phyloP scores from a whole-genome alignment of 2,888 invertebrate genomes.

The Acleris laterana region DNA sequence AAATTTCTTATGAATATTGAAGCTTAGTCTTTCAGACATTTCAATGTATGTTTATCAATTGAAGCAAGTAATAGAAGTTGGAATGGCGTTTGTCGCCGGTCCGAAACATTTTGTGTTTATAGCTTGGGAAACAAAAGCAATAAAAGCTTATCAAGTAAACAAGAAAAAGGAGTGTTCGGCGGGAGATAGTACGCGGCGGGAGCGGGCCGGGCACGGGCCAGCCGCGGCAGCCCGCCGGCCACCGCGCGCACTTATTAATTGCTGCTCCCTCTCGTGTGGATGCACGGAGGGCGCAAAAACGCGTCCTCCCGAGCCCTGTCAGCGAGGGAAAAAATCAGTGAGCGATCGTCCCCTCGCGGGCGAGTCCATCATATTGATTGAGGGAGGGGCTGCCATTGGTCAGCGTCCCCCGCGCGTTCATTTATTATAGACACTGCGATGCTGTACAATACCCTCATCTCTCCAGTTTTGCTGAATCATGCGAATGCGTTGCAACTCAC shows the following conservation, averaged over 20 bases:
- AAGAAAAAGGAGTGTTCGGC: conserved; percentile 69
- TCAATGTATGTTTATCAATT: conserved; percentile 37
- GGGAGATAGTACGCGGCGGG: conserved; percentile 36
- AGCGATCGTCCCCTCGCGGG: conserved; percentile 84
- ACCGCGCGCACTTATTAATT: conserved; percentile 79
- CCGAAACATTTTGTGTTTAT: conserved; percentile 21
- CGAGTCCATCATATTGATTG: conserved; percentile 86
- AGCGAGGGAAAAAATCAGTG: conserved; percentile 85
- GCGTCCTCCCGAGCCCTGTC: conserved; percentile 81
- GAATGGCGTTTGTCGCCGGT: conserved; percentile 10
- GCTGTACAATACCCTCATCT: conserved; percentile 59
- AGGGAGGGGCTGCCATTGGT: conserved; percentile 84
- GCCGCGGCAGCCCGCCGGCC: conserved; percentile 46
- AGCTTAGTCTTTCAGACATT: conserved; percentile 37
- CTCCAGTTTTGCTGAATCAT: conserved; percentile 36
- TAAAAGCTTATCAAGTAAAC: conserved; percentile 59
- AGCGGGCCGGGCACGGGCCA: conserved; percentile 29
- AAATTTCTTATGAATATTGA: conserved; percentile 48
- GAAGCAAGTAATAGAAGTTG: conserved; percentile 29
- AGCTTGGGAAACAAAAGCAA: conserved; percentile 44
- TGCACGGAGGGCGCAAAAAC: conserved; percentile 80
- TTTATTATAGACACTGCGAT: conserved; percentile 85
- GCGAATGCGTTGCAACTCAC: conserved; percentile 26
- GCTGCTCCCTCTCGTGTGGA: conserved; percentile 72
- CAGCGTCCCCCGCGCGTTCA: conserved; percentile 83